These are phyloP conservation scores for Mus spretus DNA, from an alignment of 2,797 vertebrate genomes.

Conservation along the genomic window DNA sequence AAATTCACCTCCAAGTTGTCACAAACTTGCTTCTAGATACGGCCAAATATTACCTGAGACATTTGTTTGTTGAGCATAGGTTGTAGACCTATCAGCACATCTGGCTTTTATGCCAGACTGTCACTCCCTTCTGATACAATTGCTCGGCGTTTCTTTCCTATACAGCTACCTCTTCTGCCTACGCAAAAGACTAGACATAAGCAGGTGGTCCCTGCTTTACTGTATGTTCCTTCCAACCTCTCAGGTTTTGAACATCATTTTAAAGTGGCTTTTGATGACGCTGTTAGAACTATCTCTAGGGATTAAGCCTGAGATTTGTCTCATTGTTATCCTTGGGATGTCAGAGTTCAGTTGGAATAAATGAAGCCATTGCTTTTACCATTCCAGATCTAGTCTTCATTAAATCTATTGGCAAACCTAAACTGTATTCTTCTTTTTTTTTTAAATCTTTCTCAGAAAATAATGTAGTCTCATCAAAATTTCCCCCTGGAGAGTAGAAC, in stretches of 20 bases:
- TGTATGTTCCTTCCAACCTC: neutral
- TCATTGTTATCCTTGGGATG: neutral
- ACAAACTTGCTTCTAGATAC: neutral
- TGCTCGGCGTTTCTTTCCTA: neutral
- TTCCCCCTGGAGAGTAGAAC: neutral
- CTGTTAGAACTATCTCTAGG: neutral
- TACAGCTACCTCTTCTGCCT: neutral
- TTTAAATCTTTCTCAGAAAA: conserved; percentile 24
- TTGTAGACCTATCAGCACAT: neutral
- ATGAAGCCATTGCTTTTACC: conserved; percentile 18
- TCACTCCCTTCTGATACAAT: neutral
- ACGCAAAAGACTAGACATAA: neutral
- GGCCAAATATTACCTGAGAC: neutral
- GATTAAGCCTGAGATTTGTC: neutral
- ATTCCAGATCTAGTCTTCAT: neutral
- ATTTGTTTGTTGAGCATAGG: neutral
- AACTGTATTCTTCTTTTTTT: neutral
- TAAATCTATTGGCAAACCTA: conserved; percentile 6
- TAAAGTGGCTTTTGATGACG: neutral
- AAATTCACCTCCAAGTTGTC: neutral
- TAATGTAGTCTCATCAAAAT: conserved; percentile 3
- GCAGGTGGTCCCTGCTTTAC: neutral
- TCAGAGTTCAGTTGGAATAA: neutral
- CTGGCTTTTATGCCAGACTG: neutral
- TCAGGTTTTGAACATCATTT: neutral